These are phyloP conservation scores for Athalia cordata DNA, from an alignment of 2,888 invertebrate species.

Conservation along the genomic window DNA sequence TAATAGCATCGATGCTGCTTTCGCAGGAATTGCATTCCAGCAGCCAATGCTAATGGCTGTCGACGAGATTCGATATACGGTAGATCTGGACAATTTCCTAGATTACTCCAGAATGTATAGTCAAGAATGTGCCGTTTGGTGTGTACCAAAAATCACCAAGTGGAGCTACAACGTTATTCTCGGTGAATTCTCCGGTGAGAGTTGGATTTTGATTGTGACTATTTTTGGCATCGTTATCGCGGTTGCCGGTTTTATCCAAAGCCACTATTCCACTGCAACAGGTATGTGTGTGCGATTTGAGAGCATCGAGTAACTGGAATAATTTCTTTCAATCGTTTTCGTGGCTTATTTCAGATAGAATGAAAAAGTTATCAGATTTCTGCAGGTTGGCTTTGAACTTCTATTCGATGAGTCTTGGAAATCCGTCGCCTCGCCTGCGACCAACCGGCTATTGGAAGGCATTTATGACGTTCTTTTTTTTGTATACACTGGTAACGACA, in stretches of 20 bases:
- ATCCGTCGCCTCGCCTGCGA: neutral
- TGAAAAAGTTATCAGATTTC: too few relatives aligned
- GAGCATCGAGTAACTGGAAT: neutral
- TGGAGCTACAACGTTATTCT: neutral
- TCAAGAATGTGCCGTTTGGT: constrained; percentile 6
- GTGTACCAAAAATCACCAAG: neutral
- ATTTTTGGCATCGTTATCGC: neutral
- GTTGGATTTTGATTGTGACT: constrained; percentile 5
- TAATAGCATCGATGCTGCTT: neutral
- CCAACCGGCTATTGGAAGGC: neutral
- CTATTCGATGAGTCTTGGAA: neutral
- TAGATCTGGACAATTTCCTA: neutral
- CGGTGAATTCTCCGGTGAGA: neutral
- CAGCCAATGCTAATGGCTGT: neutral
- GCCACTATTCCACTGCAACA: too few relatives aligned
- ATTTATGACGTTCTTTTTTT: neutral
- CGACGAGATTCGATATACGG: neutral
- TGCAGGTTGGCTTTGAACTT: neutral
- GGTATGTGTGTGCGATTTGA: too few relatives aligned
- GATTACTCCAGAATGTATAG: neutral
- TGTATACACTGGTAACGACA: constrained; percentile 17
- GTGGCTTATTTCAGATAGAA: too few relatives aligned
- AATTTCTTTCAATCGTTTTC: neutral
- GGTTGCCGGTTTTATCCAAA: neutral
- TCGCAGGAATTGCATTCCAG: neutral